phyloP scores from a whole-genome alignment of 2,113 vertebrate species.

The Lasiurus borealis region DNA sequence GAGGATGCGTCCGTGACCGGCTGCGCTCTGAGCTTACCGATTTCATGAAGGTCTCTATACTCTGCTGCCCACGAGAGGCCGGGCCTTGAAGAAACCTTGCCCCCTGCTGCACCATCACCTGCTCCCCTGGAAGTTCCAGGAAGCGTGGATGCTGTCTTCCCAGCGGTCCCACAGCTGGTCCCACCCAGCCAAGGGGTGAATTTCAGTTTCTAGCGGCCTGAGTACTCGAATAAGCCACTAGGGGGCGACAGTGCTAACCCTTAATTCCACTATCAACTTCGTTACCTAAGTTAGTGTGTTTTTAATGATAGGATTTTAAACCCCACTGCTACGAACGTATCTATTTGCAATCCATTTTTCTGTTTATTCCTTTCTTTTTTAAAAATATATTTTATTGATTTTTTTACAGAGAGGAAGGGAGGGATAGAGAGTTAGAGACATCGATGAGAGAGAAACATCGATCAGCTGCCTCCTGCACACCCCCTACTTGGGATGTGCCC shows the following conservation, averaged over 20 bases:
- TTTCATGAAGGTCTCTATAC: neutral
- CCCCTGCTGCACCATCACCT: neutral
- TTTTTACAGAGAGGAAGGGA: too few relatives aligned
- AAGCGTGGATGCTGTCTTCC: neutral
- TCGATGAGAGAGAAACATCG: too few relatives aligned
- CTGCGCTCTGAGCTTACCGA: neutral
- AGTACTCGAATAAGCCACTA: neutral
- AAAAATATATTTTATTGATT: too few relatives aligned
- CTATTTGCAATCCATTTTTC: neutral
- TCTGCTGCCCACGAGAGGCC: neutral
- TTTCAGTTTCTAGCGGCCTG: too few relatives aligned
- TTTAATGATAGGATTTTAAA: neutral
- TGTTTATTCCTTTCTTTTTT: neutral
- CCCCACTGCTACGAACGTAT: neutral
- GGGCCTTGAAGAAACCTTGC: neutral
- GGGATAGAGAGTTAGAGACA: too few relatives aligned
- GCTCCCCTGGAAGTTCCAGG: neutral
- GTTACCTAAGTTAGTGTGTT: neutral
- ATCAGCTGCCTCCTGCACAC: too few relatives aligned
- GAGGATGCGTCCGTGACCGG: neutral
- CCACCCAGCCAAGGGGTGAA: accelerated
- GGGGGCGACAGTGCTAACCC: neutral
- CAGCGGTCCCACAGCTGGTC: neutral
- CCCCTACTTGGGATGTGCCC: too few relatives aligned
- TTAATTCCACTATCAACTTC: neutral